Evolutionary conservation across 2,797 vertebrate genomes (phyloP), one percentile per base, ranked within the genome.

Genomic region (Enteromius viviparus): DNA sequence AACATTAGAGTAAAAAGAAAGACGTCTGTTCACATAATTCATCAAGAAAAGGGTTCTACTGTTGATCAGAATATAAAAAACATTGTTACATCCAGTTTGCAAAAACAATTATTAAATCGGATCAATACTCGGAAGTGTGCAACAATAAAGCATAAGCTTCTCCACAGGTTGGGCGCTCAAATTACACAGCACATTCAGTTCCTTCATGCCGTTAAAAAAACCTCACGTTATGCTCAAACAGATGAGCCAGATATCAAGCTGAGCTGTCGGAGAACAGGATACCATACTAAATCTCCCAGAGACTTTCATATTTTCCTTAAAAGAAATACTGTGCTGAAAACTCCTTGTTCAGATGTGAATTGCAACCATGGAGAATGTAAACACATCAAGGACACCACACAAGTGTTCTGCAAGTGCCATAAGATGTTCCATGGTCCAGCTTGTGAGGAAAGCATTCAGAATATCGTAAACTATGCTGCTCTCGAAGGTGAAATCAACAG

Each of bases 321-420:
- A 32, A 8, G 32, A 19, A 66, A 19, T 40, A 9, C 8, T 9
- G 64, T 10, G 29, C 17, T 4, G 29, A 66, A 34, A 7, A 17
- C 64, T 66, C 7, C 64, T 3, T 66, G 64, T 32, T 66, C 32
- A 66, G 8, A 66, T 34, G 64, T 66, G 29, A 66, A 34, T 4
- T 66, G 64, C 34, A 66, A 34, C 6, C 64, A 66, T 40, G 64
- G 64, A 66, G 8, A 66, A 66, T 66, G 64, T 66, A 66, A 66
- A 66, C 17, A 17, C 32, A 37, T 66, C 8, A 66, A 66, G 17
- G 32, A 66, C 64, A 66, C 64, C 64, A 40, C 64, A 66, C 64
- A 37, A 37, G 64, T 17, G 17, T 66, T 66, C 64, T 66, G 64
- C 17, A 66, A 66, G 64, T 66, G 64, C 64, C 17, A 68, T 40